Conservation (phyloP, 2,797 vertebrate genomes). For the Scomberomorus guttatus region DNA sequence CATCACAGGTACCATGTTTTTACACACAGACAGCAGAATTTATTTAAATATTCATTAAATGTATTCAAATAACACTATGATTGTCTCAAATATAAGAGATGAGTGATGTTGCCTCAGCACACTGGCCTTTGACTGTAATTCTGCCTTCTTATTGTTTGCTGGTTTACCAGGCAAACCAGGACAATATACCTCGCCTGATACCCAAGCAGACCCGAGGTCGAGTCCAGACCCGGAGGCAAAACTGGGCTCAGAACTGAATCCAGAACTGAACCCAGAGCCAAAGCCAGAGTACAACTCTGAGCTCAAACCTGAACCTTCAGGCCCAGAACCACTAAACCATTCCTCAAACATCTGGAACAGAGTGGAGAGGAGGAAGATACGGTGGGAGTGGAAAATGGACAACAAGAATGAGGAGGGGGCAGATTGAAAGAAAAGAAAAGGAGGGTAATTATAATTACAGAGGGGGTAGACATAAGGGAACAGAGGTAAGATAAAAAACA, state of each 20-base stretch:
- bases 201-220: slow-evolving; percentile 70
- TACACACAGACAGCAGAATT: neutral
- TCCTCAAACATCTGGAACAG: slow-evolving; percentile 82
- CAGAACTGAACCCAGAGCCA: slow-evolving; percentile 65
- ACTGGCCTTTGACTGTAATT: slow-evolving; percentile 51
- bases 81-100: neutral
- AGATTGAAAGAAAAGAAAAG: neutral
- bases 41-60: neutral
- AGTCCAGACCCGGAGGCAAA: slow-evolving; percentile 69
- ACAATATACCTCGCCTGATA: slow-evolving; percentile 79
- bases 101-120: slow-evolving; percentile 34
- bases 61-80: neutral
- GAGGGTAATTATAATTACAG: neutral
- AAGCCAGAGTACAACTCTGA: slow-evolving; percentile 61
- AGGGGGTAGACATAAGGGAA: fast-evolving
- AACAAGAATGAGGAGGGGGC: neutral
- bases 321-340: slow-evolving; percentile 83
- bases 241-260: slow-evolving; percentile 57
- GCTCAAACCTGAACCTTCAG: slow-evolving; percentile 67
- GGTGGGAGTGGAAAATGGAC: neutral
- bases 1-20: neutral
- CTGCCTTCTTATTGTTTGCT: slow-evolving; percentile 68
- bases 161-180: slow-evolving; percentile 62
- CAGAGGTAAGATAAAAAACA: slow-evolving; percentile 6
- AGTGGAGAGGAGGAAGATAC: slow-evolving; percentile 26